Conservation (phyloP, 2,797 vertebrate genomes). For the Gobio occitaniae region DNA sequence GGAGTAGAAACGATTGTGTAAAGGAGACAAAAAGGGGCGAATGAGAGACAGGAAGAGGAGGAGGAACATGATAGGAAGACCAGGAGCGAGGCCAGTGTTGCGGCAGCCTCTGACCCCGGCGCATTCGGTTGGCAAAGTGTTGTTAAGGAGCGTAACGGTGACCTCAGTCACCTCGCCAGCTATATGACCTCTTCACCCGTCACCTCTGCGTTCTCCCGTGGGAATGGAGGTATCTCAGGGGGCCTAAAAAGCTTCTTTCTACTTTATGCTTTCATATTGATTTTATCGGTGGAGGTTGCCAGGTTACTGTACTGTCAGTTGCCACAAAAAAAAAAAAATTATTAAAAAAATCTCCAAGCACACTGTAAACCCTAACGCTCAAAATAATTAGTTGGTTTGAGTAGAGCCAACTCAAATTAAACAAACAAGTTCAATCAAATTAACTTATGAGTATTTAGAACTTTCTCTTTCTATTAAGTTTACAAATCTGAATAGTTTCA, state of each 20-base stretch:
- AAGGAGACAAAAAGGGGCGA: neutral
- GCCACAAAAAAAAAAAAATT: neutral
- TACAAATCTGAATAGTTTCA: too few species aligned
- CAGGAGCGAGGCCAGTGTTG: neutral
- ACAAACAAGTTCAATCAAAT: too few species aligned
- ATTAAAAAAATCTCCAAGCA: neutral
- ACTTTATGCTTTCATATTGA: neutral
- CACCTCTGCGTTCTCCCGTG: conserved; percentile 14
- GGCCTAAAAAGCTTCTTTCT: conserved; percentile 18
- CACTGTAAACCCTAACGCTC: too few species aligned
- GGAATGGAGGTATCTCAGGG: neutral
- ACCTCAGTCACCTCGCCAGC: neutral
- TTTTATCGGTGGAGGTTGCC: neutral
- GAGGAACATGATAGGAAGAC: conserved; percentile 17
- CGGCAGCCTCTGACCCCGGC: conserved; percentile 35
- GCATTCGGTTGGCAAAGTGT: conserved; percentile 58
- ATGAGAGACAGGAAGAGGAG: conserved; percentile 6
- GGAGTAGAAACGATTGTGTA: conserved; percentile 39
- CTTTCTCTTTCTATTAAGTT: too few species aligned
- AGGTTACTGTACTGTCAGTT: conserved; percentile 2
- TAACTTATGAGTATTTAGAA: too few species aligned
- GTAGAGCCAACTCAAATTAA: too few species aligned
- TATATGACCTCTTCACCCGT: conserved; percentile 48
- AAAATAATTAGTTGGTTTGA: too few species aligned
- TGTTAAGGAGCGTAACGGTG: conserved; percentile 40